These are phyloP conservation scores for Dioctria linearis DNA, from an alignment of 2,888 invertebrate genomes.

Conservation along the genomic window DNA sequence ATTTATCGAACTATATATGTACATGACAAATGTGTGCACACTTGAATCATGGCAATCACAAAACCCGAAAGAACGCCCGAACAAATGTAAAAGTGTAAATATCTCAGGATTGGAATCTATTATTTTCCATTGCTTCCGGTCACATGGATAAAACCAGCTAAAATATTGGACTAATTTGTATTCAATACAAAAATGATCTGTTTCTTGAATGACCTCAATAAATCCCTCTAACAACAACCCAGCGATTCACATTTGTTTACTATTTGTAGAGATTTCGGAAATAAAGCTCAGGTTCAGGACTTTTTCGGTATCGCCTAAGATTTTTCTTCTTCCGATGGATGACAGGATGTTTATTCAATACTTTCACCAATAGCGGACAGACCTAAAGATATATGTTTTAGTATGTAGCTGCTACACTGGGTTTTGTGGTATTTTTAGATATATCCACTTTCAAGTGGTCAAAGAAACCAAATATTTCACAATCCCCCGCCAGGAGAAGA, in stretches of 20 bases:
- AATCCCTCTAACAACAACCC: conserved; percentile 15
- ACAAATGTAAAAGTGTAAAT: too few relatives aligned
- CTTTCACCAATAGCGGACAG: neutral
- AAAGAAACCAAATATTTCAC: conserved; percentile 47
- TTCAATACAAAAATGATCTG: conserved; percentile 18
- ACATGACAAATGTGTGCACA: too few relatives aligned
- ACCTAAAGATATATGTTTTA: neutral
- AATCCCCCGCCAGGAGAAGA: neutral
- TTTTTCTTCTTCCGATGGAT: neutral
- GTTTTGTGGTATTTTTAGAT: neutral
- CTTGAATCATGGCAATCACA: too few relatives aligned
- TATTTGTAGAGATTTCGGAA: neutral
- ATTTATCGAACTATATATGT: too few relatives aligned
- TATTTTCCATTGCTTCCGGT: neutral
- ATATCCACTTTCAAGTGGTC: conserved; percentile 27
- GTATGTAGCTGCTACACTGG: too few relatives aligned
- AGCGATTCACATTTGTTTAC: conserved; percentile 32
- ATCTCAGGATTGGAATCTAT: too few relatives aligned
- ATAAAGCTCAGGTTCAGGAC: neutral
- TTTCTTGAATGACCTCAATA: conserved; percentile 14
- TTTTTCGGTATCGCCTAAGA: neutral
- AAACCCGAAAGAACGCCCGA: too few relatives aligned
- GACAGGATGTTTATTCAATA: conserved; percentile 38
- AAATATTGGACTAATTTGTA: conserved; percentile 11
- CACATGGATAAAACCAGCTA: neutral